These are phyloP conservation scores for Bucco capensis DNA, from an alignment of 2,113 vertebrate genomes.

Conservation along the genomic window DNA sequence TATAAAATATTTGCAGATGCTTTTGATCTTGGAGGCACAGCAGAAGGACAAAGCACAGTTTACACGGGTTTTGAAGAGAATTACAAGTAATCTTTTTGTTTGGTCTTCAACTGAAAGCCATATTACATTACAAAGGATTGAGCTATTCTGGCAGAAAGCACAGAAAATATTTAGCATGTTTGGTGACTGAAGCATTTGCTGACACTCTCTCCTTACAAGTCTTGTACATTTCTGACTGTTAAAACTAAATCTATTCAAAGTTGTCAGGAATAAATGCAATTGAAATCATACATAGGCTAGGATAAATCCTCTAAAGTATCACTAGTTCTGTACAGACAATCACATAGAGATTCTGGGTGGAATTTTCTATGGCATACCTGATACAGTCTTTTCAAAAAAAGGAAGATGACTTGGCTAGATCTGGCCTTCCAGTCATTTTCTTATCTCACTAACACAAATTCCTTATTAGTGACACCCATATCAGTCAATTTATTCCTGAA, in stretches of 20 bases:
- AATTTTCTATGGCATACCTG: neutral
- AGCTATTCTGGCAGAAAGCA: neutral
- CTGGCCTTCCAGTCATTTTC: neutral
- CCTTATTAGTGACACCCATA: neutral
- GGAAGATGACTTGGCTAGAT: neutral
- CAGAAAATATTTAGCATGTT: neutral
- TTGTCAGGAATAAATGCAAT: neutral
- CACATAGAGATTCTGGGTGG: neutral
- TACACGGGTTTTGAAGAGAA: neutral
- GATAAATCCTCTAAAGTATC: neutral
- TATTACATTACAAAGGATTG: neutral
- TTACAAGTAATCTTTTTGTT: neutral
- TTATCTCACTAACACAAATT: neutral
- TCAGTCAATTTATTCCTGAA: neutral
- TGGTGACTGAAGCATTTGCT: neutral
- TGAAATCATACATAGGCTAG: neutral
- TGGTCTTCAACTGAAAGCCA: constrained; percentile 10
- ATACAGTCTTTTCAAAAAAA: neutral
- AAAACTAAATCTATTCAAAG: neutral
- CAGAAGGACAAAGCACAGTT: neutral
- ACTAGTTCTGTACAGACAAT: neutral
- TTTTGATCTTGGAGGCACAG: neutral
- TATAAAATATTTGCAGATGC: constrained; percentile 1
- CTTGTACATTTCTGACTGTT: neutral
- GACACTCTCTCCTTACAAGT: neutral